Evolutionary conservation across 1,140 invertebrate species (phyloP).

Genomic region (Drosophila ercepeae): DNA sequence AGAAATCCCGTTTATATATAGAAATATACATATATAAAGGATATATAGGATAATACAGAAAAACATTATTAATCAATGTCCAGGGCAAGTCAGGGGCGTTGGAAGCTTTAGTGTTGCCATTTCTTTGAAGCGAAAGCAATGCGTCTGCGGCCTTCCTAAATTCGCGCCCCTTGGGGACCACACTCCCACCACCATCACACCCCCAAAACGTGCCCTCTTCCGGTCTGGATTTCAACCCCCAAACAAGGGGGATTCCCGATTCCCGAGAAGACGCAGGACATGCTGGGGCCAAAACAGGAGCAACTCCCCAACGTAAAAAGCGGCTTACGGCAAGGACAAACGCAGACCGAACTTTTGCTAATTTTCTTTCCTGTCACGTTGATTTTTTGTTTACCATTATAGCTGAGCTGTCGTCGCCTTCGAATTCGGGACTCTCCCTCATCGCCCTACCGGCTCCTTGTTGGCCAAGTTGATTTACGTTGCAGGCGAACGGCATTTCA

Average conservation of each 20-base stretch:
- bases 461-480: slow-evolving; percentile 73
- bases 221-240: neutral
- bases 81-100: slow-evolving; percentile 35
- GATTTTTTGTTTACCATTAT: slow-evolving; percentile 82
- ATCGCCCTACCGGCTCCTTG: slow-evolving; percentile 1
- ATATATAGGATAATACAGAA: slow-evolving; percentile 48
- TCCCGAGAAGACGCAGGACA: neutral
- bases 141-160: slow-evolving; percentile 48
- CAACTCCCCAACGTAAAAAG: slow-evolving; percentile 57
- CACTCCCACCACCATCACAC: no score
- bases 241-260: slow-evolving; percentile 1
- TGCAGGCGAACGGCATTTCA: slow-evolving; percentile 75
- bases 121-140: slow-evolving; percentile 58
- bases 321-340: slow-evolving; percentile 60
- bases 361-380: slow-evolving; percentile 82
- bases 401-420: slow-evolving; percentile 73
- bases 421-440: neutral
- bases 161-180: slow-evolving; percentile 68
- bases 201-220: slow-evolving; percentile 2
- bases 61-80: slow-evolving; percentile 83
- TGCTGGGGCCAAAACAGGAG: slow-evolving; percentile 1
- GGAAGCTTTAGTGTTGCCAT: slow-evolving; percentile 42
- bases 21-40: slow-evolving; percentile 2
- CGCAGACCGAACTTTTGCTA: slow-evolving; percentile 72
- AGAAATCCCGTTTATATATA: slow-evolving; percentile 45